Conservation (phyloP, 2,113 vertebrate genomes). For the Phyllostomus discolor region DNA sequence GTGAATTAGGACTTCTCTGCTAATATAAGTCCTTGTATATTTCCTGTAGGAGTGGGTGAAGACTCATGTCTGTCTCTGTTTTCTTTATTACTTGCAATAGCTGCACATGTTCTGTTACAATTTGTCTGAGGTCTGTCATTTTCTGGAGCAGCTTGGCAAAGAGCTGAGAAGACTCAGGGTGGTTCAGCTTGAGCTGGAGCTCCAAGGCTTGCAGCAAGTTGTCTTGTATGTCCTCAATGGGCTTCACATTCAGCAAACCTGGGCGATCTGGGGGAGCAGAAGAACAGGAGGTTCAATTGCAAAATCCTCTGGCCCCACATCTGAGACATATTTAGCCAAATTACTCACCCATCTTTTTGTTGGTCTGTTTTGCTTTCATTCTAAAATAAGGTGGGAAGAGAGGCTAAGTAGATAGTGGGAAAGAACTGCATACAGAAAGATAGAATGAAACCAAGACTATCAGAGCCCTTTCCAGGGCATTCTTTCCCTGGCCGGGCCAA, state of each 20-base stretch:
- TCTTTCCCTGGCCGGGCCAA: not conserved
- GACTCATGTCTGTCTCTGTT: slow-evolving; percentile 93
- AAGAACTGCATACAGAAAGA: not conserved
- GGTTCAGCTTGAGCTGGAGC: slow-evolving; percentile 95
- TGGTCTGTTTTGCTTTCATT: not conserved
- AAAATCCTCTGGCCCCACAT: not conserved
- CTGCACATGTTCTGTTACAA: slow-evolving; percentile 96
- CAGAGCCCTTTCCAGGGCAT: not conserved
- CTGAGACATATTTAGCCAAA: not conserved
- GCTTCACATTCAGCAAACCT: slow-evolving; percentile 95
- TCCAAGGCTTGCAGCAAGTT: slow-evolving; percentile 95
- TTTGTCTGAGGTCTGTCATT: slow-evolving; percentile 99
- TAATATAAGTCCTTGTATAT: slow-evolving; percentile 99
- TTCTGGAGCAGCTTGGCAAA: slow-evolving; percentile 99
- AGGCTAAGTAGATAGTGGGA: not conserved
- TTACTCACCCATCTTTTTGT: not conserved
- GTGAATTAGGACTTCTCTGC: slow-evolving; percentile 55
- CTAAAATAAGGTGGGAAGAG: not conserved
- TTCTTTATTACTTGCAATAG: slow-evolving; percentile 95
- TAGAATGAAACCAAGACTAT: not conserved
- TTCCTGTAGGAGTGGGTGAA: slow-evolving; percentile 97
- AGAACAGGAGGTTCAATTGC: not conserved
- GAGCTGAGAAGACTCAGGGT: slow-evolving; percentile 95
- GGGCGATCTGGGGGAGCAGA: slow-evolving; percentile 88
- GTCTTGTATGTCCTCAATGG: slow-evolving; percentile 97